phyloP scores from a whole-genome alignment of 2,888 invertebrate genomes.

The Quadroppia sp. region DNA sequence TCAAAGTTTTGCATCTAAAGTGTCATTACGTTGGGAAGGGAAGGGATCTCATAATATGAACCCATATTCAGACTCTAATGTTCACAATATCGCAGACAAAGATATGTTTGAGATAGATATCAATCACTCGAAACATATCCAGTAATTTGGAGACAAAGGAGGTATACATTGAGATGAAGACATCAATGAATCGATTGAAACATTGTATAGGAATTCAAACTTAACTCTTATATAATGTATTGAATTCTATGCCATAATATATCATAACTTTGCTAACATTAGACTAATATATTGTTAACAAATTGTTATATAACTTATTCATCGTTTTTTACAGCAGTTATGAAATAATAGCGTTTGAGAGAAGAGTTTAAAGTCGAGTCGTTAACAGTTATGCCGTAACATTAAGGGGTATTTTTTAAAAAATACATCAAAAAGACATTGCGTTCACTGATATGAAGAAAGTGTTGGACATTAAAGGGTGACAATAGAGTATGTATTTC shows the following conservation, averaged over 20 bases:
- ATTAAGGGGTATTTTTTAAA: background rate
- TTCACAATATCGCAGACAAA: background rate
- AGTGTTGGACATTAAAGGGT: background rate
- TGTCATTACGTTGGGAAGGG: background rate
- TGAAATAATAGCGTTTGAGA: background rate
- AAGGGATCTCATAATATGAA: too few species aligned
- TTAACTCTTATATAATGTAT: background rate
- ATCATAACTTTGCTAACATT: background rate
- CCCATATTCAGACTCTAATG: background rate
- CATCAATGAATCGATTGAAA: slow-evolving; percentile 11
- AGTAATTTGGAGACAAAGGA: slow-evolving; percentile 16
- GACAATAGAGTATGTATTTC: too few species aligned
- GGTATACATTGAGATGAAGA: background rate
- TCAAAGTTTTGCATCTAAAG: slow-evolving; percentile 3
- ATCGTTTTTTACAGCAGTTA: background rate
- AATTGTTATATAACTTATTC: slow-evolving; percentile 5
- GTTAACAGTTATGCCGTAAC: slow-evolving; percentile 11
- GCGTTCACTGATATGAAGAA: background rate
- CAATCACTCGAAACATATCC: slow-evolving; percentile 28
- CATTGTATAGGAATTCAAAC: too few species aligned
- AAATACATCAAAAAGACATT: background rate
- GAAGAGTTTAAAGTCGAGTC: slow-evolving; percentile 9
- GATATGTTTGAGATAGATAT: slow-evolving; percentile 3
- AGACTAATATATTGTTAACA: background rate
- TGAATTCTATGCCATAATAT: background rate